Evolutionary conservation across 2,113 vertebrate genomes (phyloP), one percentile per base, ranked within the genome.

Genomic region (Balaeniceps rex): DNA sequence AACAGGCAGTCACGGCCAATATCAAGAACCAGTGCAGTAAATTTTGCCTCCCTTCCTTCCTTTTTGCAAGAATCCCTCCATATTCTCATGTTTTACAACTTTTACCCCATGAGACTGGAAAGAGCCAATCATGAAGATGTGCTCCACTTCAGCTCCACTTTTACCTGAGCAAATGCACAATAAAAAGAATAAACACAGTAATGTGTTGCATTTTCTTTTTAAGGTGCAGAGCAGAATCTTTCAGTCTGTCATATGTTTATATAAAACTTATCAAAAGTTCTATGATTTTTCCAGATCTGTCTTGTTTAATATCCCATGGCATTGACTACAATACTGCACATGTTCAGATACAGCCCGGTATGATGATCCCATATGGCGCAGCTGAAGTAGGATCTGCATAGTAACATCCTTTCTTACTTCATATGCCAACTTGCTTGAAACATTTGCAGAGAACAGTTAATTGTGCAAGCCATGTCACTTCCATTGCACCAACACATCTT

Each of bases 1-100:
- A 89, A 18, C 11, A 64, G 26, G 33, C 11, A 36, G 16, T 44
- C n/a, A 54, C 0, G 0, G 38, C 7, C 74, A 75, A n/a, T 13
- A 68, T 40, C 71, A 92, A 55, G n/a, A 61, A 71, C 5, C 4
- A 76, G 5, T 2, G 4, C 3, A 9, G 57, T 61, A 88, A 71
- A 12, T 6, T 26, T 64, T 72, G 10, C 2, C 2, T 51, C 16
- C 8, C 19, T 75, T 57, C 12, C 23, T 81, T 77, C 15, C 1
- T 34, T 71, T 54, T 54, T 64, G 5, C 12, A 47, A 75, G 5
- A 38, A 72, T 23, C 23, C 12, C 5, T 87, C 36, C 14, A 25
- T 60, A 61, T 40, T 81, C 18, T 87, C 5, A 29, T 11, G 9
- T 36, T 78, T 78, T 76, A 71, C 15, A 57, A 7, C 10, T 36